Percentiles rank a stretch among this genome's conserved stretches.
Conservation (phyloP, 2,888 invertebrate genomes). For the Anodontia alba region DNA sequence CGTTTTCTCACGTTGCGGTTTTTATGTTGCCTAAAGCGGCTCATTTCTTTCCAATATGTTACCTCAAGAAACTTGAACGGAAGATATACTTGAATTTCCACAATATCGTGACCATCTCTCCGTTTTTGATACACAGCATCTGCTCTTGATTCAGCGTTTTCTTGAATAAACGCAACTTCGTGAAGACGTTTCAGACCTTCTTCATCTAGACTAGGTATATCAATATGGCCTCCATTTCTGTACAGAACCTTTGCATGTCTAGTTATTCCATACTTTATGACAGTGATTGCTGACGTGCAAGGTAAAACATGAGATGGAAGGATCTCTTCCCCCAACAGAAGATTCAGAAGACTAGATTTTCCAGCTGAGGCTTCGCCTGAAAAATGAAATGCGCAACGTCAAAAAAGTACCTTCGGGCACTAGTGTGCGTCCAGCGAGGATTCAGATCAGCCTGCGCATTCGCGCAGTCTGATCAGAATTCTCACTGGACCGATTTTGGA, state of each 20-base stretch:
- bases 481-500: too few species aligned
- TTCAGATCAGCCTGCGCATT: too few species aligned
- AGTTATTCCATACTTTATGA: constrained; percentile 63
- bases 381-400: not conserved
- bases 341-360: constrained; percentile 79
- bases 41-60: too few species aligned
- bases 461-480: too few species aligned
- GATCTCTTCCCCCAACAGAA: constrained; percentile 74
- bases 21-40: too few species aligned
- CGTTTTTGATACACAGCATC: constrained; percentile 42
- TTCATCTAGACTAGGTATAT: constrained; percentile 42
- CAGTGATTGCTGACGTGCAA: constrained; percentile 78
- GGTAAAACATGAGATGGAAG: constrained; percentile 74
- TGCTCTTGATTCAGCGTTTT: constrained; percentile 11
- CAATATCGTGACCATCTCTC: constrained; percentile 54
- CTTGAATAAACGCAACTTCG: constrained; percentile 46
- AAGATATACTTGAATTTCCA: constrained; percentile 54
- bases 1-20: too few species aligned
- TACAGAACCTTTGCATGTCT: constrained; percentile 57
- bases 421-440: too few species aligned
- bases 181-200: constrained; percentile 48
- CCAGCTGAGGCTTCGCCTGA: constrained; percentile 81
- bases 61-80: constrained; percentile 45
- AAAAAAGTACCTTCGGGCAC: too few species aligned
- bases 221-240: constrained; percentile 29